Evolutionary conservation across 92 coral and sea anemone species (phyloP).

Genomic region (Diadumene lineata): DNA sequence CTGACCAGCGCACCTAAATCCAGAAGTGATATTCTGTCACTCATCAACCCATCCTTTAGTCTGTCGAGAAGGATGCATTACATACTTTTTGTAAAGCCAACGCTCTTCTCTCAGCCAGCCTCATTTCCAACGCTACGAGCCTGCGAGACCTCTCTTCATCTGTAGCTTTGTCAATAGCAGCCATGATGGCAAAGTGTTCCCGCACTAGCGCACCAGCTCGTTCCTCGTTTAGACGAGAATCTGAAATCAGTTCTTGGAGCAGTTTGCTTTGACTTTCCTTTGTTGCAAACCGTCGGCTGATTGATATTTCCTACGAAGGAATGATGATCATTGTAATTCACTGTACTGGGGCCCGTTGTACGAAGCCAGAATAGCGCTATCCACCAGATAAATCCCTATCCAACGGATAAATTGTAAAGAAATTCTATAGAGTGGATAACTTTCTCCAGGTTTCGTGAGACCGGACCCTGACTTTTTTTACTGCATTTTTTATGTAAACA

Average conservation of each 20-base stretch:
- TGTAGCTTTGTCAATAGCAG: slow-evolving; percentile 81
- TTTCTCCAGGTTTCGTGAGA: too few relatives aligned
- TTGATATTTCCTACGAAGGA: slow-evolving; percentile 74
- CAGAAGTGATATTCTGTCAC: too few relatives aligned
- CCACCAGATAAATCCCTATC: too few relatives aligned
- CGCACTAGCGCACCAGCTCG: slow-evolving; percentile 69
- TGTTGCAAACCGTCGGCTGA: slow-evolving; percentile 78
- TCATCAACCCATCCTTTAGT: too few relatives aligned
- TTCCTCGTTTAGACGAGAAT: slow-evolving; percentile 73
- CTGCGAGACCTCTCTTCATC: slow-evolving; percentile 91
- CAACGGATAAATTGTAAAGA: too few relatives aligned
- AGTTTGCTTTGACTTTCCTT: slow-evolving; percentile 86
- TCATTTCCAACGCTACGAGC: slow-evolving; percentile 90
- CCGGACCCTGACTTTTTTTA: too few relatives aligned
- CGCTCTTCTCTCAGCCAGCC: slow-evolving; percentile 87
- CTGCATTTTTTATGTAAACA: too few relatives aligned
- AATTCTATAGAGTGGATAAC: too few relatives aligned
- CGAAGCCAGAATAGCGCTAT: too few relatives aligned
- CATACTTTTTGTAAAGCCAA: slow-evolving; percentile 75
- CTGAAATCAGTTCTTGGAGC: slow-evolving; percentile 72
- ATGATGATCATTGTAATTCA: neutral
- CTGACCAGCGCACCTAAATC: too few relatives aligned
- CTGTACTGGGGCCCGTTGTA: too few relatives aligned
- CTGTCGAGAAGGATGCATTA: neutral
- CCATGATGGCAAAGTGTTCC: slow-evolving; percentile 81